A percentile compares a stretch with the other conserved stretches of the same genome.
Conservation (phyloP, 2,113 vertebrate genomes). For the Calyptommatus sinebrachiatus region DNA sequence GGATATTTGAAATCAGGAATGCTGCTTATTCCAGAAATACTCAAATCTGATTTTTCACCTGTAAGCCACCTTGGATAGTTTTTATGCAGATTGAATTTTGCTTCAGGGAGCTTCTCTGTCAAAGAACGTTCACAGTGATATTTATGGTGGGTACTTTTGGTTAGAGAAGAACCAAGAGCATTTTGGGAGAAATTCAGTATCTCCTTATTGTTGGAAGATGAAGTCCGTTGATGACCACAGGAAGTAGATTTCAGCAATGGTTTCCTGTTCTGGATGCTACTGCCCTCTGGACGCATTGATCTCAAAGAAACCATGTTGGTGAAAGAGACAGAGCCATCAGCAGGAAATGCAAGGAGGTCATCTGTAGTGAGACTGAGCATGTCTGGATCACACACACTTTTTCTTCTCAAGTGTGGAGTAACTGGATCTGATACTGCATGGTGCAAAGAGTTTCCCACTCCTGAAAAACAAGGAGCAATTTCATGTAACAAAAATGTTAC, state of each 20-base stretch:
- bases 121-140: background rate
- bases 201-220: background rate
- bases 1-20: constrained; percentile 76
- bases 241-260: background rate
- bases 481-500: background rate
- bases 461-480: constrained; percentile 49
- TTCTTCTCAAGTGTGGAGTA: constrained; percentile 17
- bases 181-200: constrained; percentile 27
- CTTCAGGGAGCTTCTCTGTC: constrained; percentile 19
- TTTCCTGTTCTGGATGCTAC: constrained; percentile 33
- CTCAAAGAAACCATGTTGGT: constrained; percentile 49
- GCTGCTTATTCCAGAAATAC: constrained; percentile 76
- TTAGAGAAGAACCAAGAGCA: constrained; percentile 18
- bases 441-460: constrained; percentile 14
- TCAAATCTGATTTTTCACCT: constrained; percentile 74
- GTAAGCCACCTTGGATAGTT: constrained; percentile 81
- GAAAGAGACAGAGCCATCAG: constrained; percentile 78
- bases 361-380: constrained; percentile 83
- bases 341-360: constrained; percentile 80
- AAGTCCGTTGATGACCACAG: background rate
- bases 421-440: background rate
- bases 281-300: background rate
- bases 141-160: constrained; percentile 20
- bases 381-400: constrained; percentile 65
- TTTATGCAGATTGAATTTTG: constrained; percentile 25